A percentile compares a stretch with the other conserved stretches of the same genome.
These are phyloP conservation scores for Aphelinus atriplicis DNA, from an alignment of 1,140 invertebrate species.

Conservation along the genomic window DNA sequence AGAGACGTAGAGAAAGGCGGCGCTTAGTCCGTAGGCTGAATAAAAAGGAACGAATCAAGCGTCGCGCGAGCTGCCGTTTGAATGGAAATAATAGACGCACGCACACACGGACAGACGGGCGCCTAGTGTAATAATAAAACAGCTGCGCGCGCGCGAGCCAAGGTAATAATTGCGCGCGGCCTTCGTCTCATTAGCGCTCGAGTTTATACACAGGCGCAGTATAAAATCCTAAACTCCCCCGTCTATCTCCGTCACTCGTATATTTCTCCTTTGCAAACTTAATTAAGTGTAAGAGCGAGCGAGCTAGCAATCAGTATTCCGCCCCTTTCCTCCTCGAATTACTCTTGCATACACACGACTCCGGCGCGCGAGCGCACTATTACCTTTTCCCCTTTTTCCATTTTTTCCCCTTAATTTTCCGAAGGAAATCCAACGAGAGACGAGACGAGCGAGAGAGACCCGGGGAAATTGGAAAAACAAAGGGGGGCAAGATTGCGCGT, in stretches of 20 bases:
- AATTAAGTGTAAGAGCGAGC: neutral
- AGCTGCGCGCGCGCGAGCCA: neutral
- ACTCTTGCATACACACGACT: too few relatives aligned
- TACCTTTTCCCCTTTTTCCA: too few relatives aligned
- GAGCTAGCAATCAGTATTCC: too few relatives aligned
- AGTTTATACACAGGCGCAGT: neutral
- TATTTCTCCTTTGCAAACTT: slow-evolving; percentile 1
- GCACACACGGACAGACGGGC: too few relatives aligned
- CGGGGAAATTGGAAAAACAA: neutral
- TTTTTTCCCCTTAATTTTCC: neutral
- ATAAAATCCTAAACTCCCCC: neutral
- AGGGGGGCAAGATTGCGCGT: too few relatives aligned
- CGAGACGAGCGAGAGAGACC: neutral
- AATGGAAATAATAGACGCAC: neutral
- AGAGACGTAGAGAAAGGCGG: too few relatives aligned
- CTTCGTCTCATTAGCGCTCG: slow-evolving; percentile 7
- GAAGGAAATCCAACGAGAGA: neutral
- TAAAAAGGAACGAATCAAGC: neutral
- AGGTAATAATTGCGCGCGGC: slow-evolving; percentile 19
- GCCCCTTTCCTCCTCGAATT: too few relatives aligned
- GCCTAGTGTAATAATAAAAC: slow-evolving; percentile 1
- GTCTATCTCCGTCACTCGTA: neutral
- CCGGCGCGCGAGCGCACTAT: too few relatives aligned
- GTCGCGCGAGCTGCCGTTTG: neutral
- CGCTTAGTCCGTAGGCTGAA: neutral